Base-by-base conservation (phyloP, 2,888 invertebrate genomes). In the Scaptomyza parva region DNA sequence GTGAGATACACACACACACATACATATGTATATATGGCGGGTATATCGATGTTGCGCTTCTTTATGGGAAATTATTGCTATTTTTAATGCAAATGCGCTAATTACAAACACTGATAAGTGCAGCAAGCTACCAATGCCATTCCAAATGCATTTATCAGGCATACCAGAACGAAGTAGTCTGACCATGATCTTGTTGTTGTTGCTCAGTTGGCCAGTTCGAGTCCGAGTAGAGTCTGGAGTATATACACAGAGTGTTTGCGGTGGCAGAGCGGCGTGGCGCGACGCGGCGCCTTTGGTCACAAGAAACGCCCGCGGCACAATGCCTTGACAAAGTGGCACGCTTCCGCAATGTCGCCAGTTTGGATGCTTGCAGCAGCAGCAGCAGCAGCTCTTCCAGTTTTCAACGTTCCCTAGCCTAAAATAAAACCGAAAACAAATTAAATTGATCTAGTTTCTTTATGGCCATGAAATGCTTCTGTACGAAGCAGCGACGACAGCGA, bases 31-130 rank as follows among this genome's bases (percentile, higher is more conserved):
- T 5, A 12, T 24, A 0, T 33, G 55, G 14, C 47, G 43, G 48
- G 37, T 35, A 61, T 64, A 71, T 71, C 70, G 69, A 68, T 73
- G 76, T 62, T 82, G 66, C 72, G 66, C 70, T 70, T 84, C 86
- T 85, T 85, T 79, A 85, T 85, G 69, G 85, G 74, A 85, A 85
- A 85, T 87, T 85, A 85, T 85, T 85, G 84, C 87, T 85, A 85
- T 87, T 85, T 85, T 85, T 87, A 85, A 85, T 85, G 84, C 87
- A 87, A 85, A 85, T 87, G 86, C 87, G 87, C 87, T 87, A 85
- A 87, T 87, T 85, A 85, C 87, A 87, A 87, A 87, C 84, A 85
- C 87, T 85, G 84, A 85, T 85, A 85, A 85, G 84, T 45, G 18
- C 59, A 53, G 50, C 53, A 62, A 17, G 71, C 66, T 39, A 57